Conservation (phyloP, 35 echinoderm and acorn worm species). For the Ophioderma brevispina region DNA sequence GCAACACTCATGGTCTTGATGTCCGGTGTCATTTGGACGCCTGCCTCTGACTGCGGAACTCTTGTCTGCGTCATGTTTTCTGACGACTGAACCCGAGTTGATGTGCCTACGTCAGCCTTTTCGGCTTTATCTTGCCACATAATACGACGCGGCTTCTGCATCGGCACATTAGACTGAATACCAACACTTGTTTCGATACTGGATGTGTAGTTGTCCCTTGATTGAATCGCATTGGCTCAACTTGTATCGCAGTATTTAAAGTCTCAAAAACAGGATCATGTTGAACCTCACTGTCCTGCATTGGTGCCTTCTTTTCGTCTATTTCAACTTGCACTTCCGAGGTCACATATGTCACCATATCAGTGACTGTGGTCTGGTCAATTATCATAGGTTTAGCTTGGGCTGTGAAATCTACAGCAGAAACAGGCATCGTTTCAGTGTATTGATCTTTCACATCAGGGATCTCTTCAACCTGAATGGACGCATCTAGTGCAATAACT, state of each 20-base stretch:
- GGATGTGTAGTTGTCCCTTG: slow-evolving; percentile 26
- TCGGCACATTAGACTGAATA: slow-evolving; percentile 24
- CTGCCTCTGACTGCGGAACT: background rate
- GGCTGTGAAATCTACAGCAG: slow-evolving; percentile 44
- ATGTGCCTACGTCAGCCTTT: slow-evolving; percentile 18
- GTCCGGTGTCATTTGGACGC: slow-evolving; percentile 14
- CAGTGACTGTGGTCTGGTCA: slow-evolving; percentile 45
- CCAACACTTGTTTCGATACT: background rate
- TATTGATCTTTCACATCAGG: no score
- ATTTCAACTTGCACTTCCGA: slow-evolving; percentile 46
- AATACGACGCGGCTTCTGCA: background rate
- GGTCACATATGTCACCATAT: background rate
- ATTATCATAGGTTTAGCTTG: slow-evolving; percentile 53
- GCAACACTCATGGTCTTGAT: background rate
- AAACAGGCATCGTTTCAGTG: slow-evolving; percentile 26
- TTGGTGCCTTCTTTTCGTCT: background rate
- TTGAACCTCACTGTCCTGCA: slow-evolving; percentile 25
- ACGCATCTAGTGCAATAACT: background rate
- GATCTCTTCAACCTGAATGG: no score
- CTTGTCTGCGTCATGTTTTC: slow-evolving; percentile 21
- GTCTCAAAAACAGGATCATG: background rate
- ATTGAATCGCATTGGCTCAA: slow-evolving; percentile 39
- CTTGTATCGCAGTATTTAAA: slow-evolving; percentile 28
- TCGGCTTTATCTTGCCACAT: background rate
- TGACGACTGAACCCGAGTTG: background rate